Evolutionary conservation across 1,140 invertebrate genomes (phyloP).

Genomic region (Trialeurodes vaporariorum): DNA sequence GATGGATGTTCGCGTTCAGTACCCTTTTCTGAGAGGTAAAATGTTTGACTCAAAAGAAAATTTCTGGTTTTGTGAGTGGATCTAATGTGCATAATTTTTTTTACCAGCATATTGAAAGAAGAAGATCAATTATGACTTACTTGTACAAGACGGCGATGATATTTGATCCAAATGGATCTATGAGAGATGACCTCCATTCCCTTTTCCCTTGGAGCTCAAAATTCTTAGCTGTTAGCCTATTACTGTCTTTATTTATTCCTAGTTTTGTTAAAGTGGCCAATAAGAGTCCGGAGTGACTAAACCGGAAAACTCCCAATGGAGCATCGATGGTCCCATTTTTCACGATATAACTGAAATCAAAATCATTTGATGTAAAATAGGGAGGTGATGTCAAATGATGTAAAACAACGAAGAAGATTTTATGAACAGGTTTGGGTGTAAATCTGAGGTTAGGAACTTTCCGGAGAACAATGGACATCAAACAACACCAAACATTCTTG

Average conservation of each 20-base stretch:
- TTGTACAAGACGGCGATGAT: not conserved
- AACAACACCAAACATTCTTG: not conserved
- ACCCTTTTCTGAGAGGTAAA: too few relatives aligned
- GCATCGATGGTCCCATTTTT: not conserved
- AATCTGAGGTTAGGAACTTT: too few relatives aligned
- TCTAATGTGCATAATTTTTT: not conserved
- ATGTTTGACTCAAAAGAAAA: not conserved
- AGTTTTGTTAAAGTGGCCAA: not conserved
- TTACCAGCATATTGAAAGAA: not conserved
- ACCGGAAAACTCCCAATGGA: not conserved
- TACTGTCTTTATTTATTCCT: not conserved
- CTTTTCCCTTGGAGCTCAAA: not conserved
- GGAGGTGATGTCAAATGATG: not conserved
- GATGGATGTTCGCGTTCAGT: too few relatives aligned
- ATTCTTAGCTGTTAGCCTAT: constrained; percentile 1
- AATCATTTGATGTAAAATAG: not conserved
- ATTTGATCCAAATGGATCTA: not conserved
- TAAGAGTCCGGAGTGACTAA: not conserved
- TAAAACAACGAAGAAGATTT: not conserved
- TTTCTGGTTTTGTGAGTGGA: not conserved
- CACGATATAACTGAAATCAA: not conserved
- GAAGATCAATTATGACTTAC: not conserved
- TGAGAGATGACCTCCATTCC: not conserved
- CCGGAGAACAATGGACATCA: not conserved
- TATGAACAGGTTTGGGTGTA: not conserved